Conservation (phyloP, 1,140 invertebrate species). For the Teleogryllus occipitalis region DNA sequence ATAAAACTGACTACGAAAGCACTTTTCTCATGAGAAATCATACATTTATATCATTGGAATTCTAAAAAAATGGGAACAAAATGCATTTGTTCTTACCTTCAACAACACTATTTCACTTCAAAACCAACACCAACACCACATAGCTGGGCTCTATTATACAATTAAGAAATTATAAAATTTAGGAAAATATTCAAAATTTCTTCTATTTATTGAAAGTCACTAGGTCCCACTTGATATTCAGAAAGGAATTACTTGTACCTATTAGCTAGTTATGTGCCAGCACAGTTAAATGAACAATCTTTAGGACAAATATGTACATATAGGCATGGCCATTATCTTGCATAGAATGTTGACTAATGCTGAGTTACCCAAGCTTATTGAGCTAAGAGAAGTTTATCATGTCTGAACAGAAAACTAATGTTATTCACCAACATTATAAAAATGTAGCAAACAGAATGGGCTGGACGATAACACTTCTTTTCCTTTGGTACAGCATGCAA, state of each 20-base stretch:
- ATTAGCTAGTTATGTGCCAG: not conserved
- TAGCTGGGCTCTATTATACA: not conserved
- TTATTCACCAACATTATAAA: not conserved
- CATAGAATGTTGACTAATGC: not conserved
- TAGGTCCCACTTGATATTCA: conserved; percentile 1
- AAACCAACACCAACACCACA: not conserved
- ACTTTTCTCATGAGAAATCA: too few relatives aligned
- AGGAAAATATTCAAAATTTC: not conserved
- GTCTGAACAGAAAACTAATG: not conserved
- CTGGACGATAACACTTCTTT: not conserved
- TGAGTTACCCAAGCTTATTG: not conserved
- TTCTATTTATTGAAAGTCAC: not conserved
- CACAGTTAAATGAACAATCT: not conserved
- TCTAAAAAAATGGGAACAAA: too few relatives aligned
- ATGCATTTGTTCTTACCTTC: too few relatives aligned
- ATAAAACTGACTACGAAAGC: too few relatives aligned
- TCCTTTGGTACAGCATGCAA: not conserved
- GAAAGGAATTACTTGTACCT: not conserved
- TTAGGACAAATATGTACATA: not conserved
- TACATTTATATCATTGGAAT: too few relatives aligned
- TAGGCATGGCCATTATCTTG: conserved; percentile 1
- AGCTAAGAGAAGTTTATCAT: not conserved
- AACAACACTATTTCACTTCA: not conserved
- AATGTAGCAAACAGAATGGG: not conserved
- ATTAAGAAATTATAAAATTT: conserved; percentile 2